Evolutionary conservation across 2,888 invertebrate genomes (phyloP).

Genomic region (Unio pictorum): DNA sequence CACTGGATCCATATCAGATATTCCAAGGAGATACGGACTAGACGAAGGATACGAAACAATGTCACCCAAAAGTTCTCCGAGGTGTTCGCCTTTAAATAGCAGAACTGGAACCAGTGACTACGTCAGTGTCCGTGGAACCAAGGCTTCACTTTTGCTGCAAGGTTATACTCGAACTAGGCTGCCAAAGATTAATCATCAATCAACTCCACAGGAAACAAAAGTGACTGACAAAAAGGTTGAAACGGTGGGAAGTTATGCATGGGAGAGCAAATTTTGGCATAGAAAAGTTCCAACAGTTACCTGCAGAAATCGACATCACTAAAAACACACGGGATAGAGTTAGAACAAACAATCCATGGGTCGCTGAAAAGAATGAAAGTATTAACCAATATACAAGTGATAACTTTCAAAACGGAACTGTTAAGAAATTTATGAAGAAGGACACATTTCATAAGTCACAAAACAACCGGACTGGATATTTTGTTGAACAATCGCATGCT

Average conservation of each 20-base stretch:
- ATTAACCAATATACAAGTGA: no score
- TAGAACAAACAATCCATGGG: no score
- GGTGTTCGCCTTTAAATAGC: slow-evolving; percentile 11
- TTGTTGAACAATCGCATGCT: no score
- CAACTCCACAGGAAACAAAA: slow-evolving; percentile 8
- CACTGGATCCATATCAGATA: no score
- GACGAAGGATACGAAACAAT: slow-evolving; percentile 43
- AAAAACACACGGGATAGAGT: background rate
- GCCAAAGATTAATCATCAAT: background rate
- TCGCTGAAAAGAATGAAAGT: no score
- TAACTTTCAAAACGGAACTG: no score
- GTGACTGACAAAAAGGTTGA: slow-evolving; percentile 23
- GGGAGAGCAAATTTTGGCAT: slow-evolving; percentile 47
- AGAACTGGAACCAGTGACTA: slow-evolving; percentile 16
- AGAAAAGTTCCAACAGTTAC: background rate
- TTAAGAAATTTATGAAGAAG: no score
- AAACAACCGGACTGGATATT: no score
- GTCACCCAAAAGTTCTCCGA: slow-evolving; percentile 31
- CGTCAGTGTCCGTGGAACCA: slow-evolving; percentile 26
- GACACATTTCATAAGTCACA: no score
- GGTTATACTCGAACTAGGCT: slow-evolving; percentile 8
- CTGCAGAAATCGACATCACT: background rate
- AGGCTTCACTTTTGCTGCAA: slow-evolving; percentile 17
- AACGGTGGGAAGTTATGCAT: slow-evolving; percentile 42
- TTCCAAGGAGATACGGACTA: slow-evolving; percentile 18